These are phyloP conservation scores for Volucella inflata DNA, from an alignment of 2,888 invertebrate genomes.

Conservation along the genomic window DNA sequence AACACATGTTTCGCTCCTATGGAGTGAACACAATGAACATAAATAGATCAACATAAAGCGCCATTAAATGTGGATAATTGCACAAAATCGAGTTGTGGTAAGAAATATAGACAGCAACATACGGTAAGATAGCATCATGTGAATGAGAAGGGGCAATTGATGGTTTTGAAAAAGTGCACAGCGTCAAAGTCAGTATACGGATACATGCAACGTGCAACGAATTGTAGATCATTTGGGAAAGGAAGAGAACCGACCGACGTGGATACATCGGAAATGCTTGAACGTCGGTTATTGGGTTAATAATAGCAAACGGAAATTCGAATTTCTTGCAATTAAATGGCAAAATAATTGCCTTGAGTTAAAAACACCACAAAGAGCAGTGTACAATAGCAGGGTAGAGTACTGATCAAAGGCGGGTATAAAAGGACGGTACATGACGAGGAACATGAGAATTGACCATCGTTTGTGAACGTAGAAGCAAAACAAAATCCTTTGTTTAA, in stretches of 20 bases:
- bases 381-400: neutral
- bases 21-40: conserved; percentile 25
- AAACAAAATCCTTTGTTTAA: neutral
- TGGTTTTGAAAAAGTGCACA: conserved; percentile 45
- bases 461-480: neutral
- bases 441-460: neutral
- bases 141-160: conserved; percentile 34
- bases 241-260: conserved; percentile 27
- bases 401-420: neutral
- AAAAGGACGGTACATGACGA: neutral
- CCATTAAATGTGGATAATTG: conserved; percentile 36
- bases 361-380: neutral
- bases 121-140: conserved; percentile 30
- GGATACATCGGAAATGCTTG: conserved; percentile 53
- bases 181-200: conserved; percentile 14
- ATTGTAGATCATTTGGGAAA: conserved; percentile 18
- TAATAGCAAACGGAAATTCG: conserved; percentile 58
- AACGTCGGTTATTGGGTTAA: conserved; percentile 30
- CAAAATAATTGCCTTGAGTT: conserved; percentile 20
- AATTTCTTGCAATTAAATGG: conserved; percentile 56
- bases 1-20: conserved; percentile 23
- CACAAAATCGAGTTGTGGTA: conserved; percentile 18
- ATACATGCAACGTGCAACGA: too few relatives aligned
- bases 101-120: conserved; percentile 19
- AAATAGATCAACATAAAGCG: conserved; percentile 40